Evolutionary conservation across 2,888 invertebrate genomes (phyloP).

Genomic region (Plagodis dolabraria): DNA sequence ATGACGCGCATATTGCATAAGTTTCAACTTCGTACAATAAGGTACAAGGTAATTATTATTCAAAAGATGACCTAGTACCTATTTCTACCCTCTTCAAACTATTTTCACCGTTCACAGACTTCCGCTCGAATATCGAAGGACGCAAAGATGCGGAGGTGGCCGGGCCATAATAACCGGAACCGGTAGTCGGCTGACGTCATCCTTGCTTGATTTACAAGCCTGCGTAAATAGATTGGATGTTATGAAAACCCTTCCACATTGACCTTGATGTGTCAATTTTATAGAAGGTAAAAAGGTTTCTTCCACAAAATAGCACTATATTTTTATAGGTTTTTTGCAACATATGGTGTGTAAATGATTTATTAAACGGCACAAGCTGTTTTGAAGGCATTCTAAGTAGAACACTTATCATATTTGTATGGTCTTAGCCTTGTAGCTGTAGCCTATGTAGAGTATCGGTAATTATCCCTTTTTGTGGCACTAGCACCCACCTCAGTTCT

Average conservation of each 20-base stretch:
- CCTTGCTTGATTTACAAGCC: slow-evolving; percentile 39
- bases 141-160: slow-evolving; percentile 34
- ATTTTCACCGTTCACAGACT: slow-evolving; percentile 35
- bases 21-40: slow-evolving; percentile 2
- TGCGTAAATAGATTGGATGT: slow-evolving; percentile 40
- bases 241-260: slow-evolving; percentile 37
- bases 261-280: slow-evolving; percentile 39
- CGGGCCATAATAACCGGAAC: slow-evolving; percentile 40
- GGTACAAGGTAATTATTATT: slow-evolving; percentile 24
- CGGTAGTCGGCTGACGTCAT: slow-evolving; percentile 38
- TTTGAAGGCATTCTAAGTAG: neutral
- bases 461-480: no score
- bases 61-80: slow-evolving; percentile 24
- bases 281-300: slow-evolving; percentile 21
- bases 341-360: slow-evolving; percentile 1
- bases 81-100: slow-evolving; percentile 33
- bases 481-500: no score
- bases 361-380: neutral
- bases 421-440: no score
- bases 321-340: slow-evolving; percentile 7
- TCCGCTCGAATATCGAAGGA: slow-evolving; percentile 35
- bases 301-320: slow-evolving; percentile 1
- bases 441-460: no score
- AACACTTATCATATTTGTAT: neutral
- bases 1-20: neutral